Conservation (phyloP, 2,113 vertebrate genomes). For the Gymnorhina tibicen region DNA sequence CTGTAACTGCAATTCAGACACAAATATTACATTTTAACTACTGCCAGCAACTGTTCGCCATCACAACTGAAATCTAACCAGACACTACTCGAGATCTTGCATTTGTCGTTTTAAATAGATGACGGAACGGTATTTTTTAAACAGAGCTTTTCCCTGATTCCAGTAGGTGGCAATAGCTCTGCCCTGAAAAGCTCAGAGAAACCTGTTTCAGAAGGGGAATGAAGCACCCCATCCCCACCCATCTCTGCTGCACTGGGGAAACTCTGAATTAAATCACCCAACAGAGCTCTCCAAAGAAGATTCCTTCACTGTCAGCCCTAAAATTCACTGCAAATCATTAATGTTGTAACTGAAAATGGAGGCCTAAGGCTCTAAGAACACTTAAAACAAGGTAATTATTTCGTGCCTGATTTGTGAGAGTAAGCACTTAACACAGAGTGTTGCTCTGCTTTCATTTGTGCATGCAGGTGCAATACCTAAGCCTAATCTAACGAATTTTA, state of each 20-base stretch:
- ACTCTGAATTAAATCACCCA: background rate
- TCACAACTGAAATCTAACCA: background rate
- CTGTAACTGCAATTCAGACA: background rate
- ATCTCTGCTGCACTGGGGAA: background rate
- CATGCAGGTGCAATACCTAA: background rate
- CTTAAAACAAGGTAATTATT: background rate
- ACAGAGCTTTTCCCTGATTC: background rate
- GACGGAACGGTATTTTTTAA: background rate
- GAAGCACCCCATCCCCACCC: background rate
- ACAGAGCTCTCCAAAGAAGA: background rate
- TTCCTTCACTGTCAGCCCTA: background rate
- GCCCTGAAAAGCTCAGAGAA: background rate
- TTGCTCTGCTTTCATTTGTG: background rate
- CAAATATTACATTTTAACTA: background rate
- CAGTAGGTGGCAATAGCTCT: slow-evolving; percentile 50
- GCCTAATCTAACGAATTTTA: background rate
- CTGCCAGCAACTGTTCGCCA: background rate
- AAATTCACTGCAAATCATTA: background rate
- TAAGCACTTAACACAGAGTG: background rate
- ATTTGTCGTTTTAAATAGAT: background rate
- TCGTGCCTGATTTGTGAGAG: background rate
- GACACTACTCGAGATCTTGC: background rate
- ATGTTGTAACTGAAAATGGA: background rate
- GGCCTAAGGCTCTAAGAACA: background rate
- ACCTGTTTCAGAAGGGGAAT: background rate